Evolutionary conservation across 1,140 invertebrate species (phyloP).

Genomic region (Drosophila quadrilineata): DNA sequence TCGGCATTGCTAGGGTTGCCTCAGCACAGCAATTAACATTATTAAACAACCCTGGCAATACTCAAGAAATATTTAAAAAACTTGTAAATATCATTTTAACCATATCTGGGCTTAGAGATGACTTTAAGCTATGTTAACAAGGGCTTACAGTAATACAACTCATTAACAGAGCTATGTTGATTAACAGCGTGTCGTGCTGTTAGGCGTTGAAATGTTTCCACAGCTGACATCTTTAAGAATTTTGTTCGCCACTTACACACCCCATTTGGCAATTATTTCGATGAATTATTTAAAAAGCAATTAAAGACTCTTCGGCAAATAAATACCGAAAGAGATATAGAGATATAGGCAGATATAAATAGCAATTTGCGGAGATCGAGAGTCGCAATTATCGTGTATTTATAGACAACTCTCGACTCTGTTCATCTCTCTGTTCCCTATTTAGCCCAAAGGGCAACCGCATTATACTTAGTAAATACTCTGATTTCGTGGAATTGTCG

Average conservation of each 20-base stretch:
- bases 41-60: neutral
- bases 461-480: too few species aligned
- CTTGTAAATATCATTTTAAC: conserved; percentile 18
- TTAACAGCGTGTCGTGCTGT: too few species aligned
- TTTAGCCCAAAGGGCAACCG: too few species aligned
- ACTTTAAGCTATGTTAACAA: too few species aligned
- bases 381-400: neutral
- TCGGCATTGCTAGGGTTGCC: conserved; percentile 43
- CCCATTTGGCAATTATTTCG: conserved; percentile 13
- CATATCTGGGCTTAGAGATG: neutral
- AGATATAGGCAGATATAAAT: neutral
- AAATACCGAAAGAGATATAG: neutral
- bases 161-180: too few species aligned
- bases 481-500: too few species aligned
- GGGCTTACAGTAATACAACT: too few species aligned
- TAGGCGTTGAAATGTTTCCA: too few species aligned
- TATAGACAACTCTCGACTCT: too few species aligned
- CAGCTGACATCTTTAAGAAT: too few species aligned
- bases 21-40: conserved; percentile 31
- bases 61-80: conserved; percentile 3
- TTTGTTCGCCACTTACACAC: neutral
- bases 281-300: conserved; percentile 18
- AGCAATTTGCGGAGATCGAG: neutral
- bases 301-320: too few species aligned
- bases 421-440: too few species aligned